Evolutionary conservation across 2,113 vertebrate genomes (phyloP).

Genomic region (Brienomyrus longianalis): DNA sequence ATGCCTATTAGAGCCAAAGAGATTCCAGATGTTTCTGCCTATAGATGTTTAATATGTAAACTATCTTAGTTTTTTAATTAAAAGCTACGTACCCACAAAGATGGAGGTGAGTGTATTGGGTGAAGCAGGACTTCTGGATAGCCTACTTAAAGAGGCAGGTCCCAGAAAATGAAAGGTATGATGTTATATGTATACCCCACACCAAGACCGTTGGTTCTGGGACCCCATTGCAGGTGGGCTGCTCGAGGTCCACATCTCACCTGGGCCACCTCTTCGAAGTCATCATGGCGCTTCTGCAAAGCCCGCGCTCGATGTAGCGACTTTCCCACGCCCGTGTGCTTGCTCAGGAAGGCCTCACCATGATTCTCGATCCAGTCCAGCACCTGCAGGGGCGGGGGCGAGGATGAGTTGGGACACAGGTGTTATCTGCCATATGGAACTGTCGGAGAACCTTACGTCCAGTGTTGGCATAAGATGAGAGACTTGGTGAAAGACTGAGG

Average conservation of each 20-base stretch:
- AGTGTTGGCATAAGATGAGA: not conserved
- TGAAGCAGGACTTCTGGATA: not conserved
- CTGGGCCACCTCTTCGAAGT: constrained; percentile 81
- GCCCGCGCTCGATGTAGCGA: constrained; percentile 72
- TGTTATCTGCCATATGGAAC: not conserved
- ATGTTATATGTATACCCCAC: not conserved
- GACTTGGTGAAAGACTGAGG: not conserved
- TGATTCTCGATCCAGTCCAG: constrained; percentile 82
- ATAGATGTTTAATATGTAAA: not conserved
- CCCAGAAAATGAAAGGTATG: not conserved
- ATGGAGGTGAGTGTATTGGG: not conserved
- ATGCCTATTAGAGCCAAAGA: not conserved
- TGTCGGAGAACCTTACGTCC: not conserved
- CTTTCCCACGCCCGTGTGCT: constrained; percentile 77
- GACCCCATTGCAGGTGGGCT: not conserved
- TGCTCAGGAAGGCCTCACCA: constrained; percentile 76
- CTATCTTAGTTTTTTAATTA: not conserved
- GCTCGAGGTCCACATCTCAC: constrained; percentile 44
- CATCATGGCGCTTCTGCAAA: constrained; percentile 73
- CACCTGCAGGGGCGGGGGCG: constrained; percentile 49
- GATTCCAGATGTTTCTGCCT: not conserved
- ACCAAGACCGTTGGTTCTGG: not conserved
- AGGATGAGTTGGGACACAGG: not conserved
- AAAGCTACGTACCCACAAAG: not conserved
- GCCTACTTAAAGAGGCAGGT: not conserved